Evolutionary conservation across 1,140 invertebrate genomes (phyloP).

Genomic region (Aricia agestis): DNA sequence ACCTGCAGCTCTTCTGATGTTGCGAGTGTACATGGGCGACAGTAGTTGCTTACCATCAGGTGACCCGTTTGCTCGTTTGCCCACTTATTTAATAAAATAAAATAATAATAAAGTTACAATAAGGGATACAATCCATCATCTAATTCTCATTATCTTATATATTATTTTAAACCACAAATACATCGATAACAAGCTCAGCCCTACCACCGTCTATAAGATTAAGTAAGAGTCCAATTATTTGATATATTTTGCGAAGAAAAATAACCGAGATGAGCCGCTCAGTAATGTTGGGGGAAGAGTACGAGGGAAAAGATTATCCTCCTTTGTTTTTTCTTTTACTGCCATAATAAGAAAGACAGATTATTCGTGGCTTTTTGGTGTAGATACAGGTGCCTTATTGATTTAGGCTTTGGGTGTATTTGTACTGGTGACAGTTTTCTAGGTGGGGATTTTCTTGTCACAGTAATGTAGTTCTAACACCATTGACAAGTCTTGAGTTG

Average conservation of each 20-base stretch:
- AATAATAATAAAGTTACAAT: too few species aligned
- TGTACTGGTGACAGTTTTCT: not conserved
- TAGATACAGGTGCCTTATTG: not conserved
- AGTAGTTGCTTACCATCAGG: too few species aligned
- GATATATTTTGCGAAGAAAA: not conserved
- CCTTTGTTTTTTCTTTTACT: not conserved
- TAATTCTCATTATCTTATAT: too few species aligned
- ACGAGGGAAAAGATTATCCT: not conserved
- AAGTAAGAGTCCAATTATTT: not conserved
- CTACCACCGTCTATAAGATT: not conserved
- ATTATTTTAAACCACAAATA: not conserved
- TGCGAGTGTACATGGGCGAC: too few species aligned
- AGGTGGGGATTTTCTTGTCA: too few species aligned
- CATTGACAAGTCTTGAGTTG: too few species aligned
- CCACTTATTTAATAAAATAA: too few species aligned
- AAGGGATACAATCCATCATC: too few species aligned
- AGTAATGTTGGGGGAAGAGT: not conserved
- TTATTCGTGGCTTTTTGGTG: not conserved
- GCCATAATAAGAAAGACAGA: slow-evolving; percentile 3
- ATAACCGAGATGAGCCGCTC: not conserved
- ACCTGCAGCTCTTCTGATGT: too few species aligned
- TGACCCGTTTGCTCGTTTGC: too few species aligned
- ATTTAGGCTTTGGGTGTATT: not conserved
- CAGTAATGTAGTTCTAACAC: not conserved
- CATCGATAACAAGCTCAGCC: not conserved